phyloP scores from a whole-genome alignment of 2,797 vertebrate species.

The Falco naumanni region DNA sequence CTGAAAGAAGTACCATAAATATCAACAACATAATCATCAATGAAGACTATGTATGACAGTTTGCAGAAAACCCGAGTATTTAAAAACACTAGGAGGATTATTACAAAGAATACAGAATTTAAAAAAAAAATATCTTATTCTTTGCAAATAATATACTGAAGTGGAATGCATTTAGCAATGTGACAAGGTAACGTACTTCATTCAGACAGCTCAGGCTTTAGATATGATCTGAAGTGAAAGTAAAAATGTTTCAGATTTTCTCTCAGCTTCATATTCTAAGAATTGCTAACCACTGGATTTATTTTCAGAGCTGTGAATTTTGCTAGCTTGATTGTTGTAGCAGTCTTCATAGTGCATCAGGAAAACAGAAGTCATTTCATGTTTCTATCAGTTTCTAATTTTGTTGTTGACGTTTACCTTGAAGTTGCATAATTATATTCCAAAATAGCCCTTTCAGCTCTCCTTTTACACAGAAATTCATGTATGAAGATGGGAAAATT shows the following conservation, averaged over 20 bases:
- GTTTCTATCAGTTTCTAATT: background rate
- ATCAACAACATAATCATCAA: background rate
- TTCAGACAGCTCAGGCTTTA: background rate
- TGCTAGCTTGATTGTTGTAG: background rate
- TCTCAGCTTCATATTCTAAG: background rate
- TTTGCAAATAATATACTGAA: background rate
- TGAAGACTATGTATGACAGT: background rate
- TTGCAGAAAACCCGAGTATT: background rate
- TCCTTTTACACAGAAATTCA: background rate
- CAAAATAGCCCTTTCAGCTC: background rate
- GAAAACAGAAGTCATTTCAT: background rate
- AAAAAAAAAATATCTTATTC: background rate
- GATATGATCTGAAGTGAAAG: background rate
- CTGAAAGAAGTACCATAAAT: slow-evolving; percentile 74
- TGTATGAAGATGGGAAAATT: background rate
- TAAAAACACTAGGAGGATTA: background rate
- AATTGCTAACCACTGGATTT: background rate
- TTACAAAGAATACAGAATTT: background rate
- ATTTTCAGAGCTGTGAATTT: background rate
- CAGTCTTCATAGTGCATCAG: background rate
- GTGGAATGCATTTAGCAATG: background rate
- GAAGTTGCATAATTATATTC: background rate
- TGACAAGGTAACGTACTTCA: background rate
- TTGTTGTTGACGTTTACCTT: background rate
- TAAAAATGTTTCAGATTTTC: background rate